Percentiles rank a stretch among this genome's conserved stretches.
phyloP scores from a whole-genome alignment of 2,797 vertebrate species.

The Scolopax rusticola region DNA sequence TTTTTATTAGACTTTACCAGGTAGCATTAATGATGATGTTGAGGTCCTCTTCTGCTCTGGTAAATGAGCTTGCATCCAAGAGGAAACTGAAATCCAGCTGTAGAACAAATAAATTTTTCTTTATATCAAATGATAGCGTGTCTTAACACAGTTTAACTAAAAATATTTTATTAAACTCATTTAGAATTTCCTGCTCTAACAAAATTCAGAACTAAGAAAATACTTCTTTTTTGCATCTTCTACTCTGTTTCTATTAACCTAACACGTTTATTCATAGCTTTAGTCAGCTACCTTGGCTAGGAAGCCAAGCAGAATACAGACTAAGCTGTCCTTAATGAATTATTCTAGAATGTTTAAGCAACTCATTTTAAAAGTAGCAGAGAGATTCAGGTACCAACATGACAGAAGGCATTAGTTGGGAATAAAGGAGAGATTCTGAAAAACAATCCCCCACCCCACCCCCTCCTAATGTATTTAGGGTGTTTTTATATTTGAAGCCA shows the following conservation, averaged over 20 bases:
- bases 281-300: neutral
- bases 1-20: conserved; percentile 81
- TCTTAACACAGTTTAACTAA: neutral
- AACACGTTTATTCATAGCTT: neutral
- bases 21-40: conserved; percentile 83
- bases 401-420: neutral
- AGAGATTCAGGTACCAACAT: neutral
- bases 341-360: neutral
- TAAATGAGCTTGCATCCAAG: conserved; percentile 89
- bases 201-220: neutral
- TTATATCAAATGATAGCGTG: neutral
- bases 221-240: neutral
- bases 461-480: neutral
- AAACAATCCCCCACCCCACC: neutral
- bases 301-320: neutral
- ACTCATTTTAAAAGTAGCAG: neutral
- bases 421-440: neutral
- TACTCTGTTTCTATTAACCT: neutral
- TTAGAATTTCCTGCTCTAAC: neutral
- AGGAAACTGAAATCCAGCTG: conserved; percentile 91
- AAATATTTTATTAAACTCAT: neutral
- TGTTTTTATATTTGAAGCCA: conserved; percentile 5
- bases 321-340: neutral
- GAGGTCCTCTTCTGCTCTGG: conserved; percentile 85
- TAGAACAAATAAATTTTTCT: conserved; percentile 33